These are phyloP conservation scores for Channa maculata DNA, from an alignment of 2,113 vertebrate species.

Conservation along the genomic window DNA sequence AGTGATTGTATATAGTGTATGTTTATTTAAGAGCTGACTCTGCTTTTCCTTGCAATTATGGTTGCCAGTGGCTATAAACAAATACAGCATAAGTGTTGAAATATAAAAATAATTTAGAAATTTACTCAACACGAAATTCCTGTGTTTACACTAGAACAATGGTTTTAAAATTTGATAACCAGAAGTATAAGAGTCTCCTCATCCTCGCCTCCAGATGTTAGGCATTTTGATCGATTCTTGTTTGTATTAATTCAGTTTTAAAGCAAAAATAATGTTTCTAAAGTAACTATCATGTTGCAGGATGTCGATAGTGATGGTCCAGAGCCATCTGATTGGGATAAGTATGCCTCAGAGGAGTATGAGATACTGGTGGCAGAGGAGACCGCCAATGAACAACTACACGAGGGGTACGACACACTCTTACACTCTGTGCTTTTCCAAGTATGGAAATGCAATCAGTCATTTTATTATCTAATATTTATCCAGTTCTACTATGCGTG, in stretches of 20 bases:
- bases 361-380: slow-evolving; percentile 98
- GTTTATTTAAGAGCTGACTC: neutral
- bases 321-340: slow-evolving; percentile 98
- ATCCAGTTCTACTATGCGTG: slow-evolving; percentile 32
- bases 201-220: neutral
- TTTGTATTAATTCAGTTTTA: no score
- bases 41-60: neutral
- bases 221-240: neutral
- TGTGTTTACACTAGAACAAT: neutral
- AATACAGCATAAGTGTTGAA: neutral
- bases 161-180: neutral
- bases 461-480: neutral
- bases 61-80: neutral
- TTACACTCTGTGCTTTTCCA: neutral
- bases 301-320: slow-evolving; percentile 93
- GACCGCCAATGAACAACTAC: slow-evolving; percentile 93
- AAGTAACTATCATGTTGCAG: slow-evolving; percentile 70
- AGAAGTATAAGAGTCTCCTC: neutral
- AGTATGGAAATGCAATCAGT: neutral
- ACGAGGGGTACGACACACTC: slow-evolving; percentile 87
- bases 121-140: neutral
- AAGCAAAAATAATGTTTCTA: no score
- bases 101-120: neutral
- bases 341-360: slow-evolving; percentile 96
- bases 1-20: no score